Conservation (phyloP, 2,888 invertebrate genomes). For the Meliscaeva auricollis region DNA sequence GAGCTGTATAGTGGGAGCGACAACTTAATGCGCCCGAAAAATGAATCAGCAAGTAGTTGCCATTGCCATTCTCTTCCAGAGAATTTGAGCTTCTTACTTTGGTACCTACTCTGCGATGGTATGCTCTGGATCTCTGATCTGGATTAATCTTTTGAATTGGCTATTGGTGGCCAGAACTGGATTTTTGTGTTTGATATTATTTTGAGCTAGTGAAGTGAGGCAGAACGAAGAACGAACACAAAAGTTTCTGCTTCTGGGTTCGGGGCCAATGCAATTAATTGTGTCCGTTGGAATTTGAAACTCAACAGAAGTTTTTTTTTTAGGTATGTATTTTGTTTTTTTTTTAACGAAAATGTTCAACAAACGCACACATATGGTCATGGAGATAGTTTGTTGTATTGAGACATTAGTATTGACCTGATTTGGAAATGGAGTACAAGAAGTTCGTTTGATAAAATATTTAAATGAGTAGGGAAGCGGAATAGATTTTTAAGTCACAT, state of each 20-base stretch:
- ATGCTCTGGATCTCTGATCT: constrained; percentile 46
- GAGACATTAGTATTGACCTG: constrained; percentile 69
- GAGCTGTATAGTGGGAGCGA: constrained; percentile 29
- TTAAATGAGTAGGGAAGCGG: constrained; percentile 50
- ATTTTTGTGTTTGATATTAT: constrained; percentile 19
- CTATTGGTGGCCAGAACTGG: constrained; percentile 53
- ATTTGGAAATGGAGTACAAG: constrained; percentile 58
- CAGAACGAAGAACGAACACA: constrained; percentile 24
- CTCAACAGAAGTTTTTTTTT: background rate
- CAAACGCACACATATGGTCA: constrained; percentile 40
- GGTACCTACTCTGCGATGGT: background rate
- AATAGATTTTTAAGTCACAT: constrained; percentile 7
- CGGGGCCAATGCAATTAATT: constrained; percentile 69
- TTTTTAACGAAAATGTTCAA: constrained; percentile 18
- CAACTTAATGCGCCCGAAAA: constrained; percentile 62
- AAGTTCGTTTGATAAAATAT: constrained; percentile 51
- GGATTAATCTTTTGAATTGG: constrained; percentile 60
- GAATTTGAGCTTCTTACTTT: constrained; percentile 46
- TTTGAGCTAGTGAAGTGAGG: constrained; percentile 31
- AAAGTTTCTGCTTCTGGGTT: constrained; percentile 3
- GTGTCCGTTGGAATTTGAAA: constrained; percentile 49
- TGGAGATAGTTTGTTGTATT: constrained; percentile 43
- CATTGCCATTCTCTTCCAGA: constrained; percentile 66
- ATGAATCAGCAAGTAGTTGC: constrained; percentile 34
- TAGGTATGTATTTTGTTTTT: no score